Evolutionary conservation across 2,888 invertebrate genomes (phyloP).

Genomic region (Azorinus chamasolen): DNA sequence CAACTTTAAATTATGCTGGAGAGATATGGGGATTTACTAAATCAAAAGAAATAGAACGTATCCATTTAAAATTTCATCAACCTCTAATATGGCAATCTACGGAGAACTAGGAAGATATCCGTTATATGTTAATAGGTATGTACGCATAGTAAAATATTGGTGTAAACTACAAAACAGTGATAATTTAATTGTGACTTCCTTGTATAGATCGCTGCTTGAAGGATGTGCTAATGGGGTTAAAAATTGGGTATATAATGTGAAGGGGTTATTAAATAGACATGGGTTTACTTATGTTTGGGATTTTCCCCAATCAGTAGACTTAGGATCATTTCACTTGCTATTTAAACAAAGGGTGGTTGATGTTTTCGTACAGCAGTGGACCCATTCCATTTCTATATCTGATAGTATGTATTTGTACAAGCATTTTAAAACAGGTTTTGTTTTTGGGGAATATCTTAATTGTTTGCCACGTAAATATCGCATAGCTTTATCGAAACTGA

Average conservation of each 20-base stretch:
- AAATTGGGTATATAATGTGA: constrained; percentile 6
- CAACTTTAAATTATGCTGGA: constrained; percentile 10
- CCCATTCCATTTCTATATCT: neutral
- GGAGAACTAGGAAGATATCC: constrained; percentile 32
- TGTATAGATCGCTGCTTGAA: constrained; percentile 1
- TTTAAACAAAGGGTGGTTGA: constrained; percentile 12
- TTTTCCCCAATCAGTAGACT: constrained; percentile 1
- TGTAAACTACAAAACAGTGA: constrained; percentile 6
- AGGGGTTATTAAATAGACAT: constrained; percentile 2
- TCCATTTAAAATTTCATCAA: no score
- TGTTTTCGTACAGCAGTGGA: constrained; percentile 10
- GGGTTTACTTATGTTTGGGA: constrained; percentile 17
- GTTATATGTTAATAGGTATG: constrained; percentile 10
- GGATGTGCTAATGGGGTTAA: neutral
- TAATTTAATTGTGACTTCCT: constrained; percentile 9
- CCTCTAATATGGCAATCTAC: constrained; percentile 27
- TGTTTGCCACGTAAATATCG: neutral
- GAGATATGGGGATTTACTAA: constrained; percentile 14
- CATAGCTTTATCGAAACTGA: neutral
- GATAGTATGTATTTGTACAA: constrained; percentile 6
- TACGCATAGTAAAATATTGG: constrained; percentile 28
- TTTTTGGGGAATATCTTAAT: constrained; percentile 6
- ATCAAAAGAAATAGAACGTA: no score
- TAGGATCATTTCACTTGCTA: constrained; percentile 3
- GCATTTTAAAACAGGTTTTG: constrained; percentile 11